Conservation (phyloP, 2,113 vertebrate species). For the Dicentrarchus labrax region DNA sequence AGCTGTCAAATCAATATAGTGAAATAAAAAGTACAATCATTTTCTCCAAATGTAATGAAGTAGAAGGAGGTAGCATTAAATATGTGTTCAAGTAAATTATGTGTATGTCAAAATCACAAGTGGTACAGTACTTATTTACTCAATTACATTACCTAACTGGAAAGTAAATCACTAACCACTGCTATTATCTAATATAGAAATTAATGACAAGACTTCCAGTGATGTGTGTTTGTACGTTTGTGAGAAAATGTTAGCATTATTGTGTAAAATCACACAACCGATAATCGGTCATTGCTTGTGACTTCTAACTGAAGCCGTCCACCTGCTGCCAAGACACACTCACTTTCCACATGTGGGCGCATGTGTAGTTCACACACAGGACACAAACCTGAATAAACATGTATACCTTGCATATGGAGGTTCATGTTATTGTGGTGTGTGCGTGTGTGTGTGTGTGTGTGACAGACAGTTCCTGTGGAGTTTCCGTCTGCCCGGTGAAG, state of each 20-base stretch:
- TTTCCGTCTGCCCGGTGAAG: slow-evolving; percentile 95
- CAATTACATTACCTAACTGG: too few relatives aligned
- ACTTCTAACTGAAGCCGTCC: not conserved
- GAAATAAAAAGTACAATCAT: not conserved
- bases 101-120: not conserved
- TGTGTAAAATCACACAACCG: too few relatives aligned
- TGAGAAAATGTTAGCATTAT: too few relatives aligned
- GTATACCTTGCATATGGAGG: not conserved
- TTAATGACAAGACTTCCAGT: not conserved
- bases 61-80: not conserved
- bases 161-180: too few relatives aligned
- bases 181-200: too few relatives aligned
- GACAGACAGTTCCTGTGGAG: slow-evolving; percentile 96
- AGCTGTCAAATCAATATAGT: too few relatives aligned
- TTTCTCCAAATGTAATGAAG: not conserved
- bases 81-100: not conserved
- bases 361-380: not conserved
- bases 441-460: slow-evolving; percentile 16
- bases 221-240: too few relatives aligned
- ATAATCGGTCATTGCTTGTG: too few relatives aligned
- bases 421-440: not conserved
- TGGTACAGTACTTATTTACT: too few relatives aligned
- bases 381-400: not conserved
- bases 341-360: not conserved
- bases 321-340: not conserved